A percentile compares a stretch with the other conserved stretches of the same genome.
Conservation (phyloP, 2,797 vertebrate species). For the Dicrostonyx torquatus region DNA sequence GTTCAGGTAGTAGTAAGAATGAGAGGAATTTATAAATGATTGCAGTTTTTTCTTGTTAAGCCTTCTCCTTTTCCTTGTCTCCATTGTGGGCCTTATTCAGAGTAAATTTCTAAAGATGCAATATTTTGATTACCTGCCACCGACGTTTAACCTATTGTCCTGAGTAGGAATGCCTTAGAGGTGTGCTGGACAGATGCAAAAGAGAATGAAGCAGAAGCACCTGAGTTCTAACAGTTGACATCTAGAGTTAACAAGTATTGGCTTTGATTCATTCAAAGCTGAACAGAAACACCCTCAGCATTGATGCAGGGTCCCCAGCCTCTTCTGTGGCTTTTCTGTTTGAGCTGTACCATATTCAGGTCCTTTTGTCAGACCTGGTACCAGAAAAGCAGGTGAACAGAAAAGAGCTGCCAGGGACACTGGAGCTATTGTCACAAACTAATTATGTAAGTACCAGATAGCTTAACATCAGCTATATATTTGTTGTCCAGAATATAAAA, state of each 20-base stretch:
- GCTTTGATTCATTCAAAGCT: background rate
- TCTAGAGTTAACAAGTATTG: background rate
- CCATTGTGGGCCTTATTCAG: background rate
- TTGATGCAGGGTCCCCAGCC: background rate
- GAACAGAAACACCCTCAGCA: background rate
- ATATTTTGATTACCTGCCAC: background rate
- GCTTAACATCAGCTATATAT: background rate
- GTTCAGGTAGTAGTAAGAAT: background rate
- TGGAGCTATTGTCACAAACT: background rate
- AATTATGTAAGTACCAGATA: background rate
- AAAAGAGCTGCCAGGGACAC: background rate
- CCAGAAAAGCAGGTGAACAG: background rate
- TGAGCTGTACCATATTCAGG: background rate
- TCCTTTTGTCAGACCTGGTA: background rate
- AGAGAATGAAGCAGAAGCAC: slow-evolving; percentile 28
- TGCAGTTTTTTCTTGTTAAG: background rate
- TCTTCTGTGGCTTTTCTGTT: background rate
- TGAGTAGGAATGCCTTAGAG: background rate
- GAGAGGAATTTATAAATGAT: background rate
- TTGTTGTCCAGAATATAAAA: background rate
- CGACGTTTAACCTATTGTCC: background rate
- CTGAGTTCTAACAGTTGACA: background rate
- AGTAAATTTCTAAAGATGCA: background rate
- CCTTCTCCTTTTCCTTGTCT: background rate
- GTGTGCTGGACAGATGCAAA: background rate